Conservation (phyloP, 2,797 vertebrate genomes). For the Ispidina lecontei region DNA sequence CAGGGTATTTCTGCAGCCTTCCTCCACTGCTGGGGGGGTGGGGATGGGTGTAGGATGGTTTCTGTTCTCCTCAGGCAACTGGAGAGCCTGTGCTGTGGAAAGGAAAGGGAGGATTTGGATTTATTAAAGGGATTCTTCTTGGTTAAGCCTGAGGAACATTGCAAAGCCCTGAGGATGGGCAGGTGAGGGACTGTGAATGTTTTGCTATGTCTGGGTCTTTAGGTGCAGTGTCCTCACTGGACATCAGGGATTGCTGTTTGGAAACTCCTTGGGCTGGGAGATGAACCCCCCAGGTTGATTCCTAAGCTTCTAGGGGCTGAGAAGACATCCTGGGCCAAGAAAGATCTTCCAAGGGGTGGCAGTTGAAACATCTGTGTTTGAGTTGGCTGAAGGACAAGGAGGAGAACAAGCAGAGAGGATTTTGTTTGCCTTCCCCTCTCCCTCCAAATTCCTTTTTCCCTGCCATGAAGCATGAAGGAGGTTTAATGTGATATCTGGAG, state of each 20-base stretch:
- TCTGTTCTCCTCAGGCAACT: not conserved
- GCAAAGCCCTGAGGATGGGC: not conserved
- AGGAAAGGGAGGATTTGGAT: not conserved
- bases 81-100: not conserved
- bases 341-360: too few relatives aligned
- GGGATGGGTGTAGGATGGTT: not conserved
- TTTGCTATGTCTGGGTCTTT: not conserved
- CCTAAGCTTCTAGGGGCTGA: not conserved
- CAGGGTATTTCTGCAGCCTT: not conserved
- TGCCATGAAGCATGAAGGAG: not conserved
- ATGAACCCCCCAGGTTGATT: not conserved
- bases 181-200: not conserved
- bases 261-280: not conserved
- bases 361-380: not conserved
- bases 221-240: fast-evolving
- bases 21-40: not conserved
- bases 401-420: not conserved
- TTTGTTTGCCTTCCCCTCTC: not conserved
- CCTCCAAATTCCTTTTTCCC: not conserved
- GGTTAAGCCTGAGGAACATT: not conserved
- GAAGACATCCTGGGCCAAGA: not conserved
- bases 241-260: not conserved
- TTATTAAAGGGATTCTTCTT: not conserved
- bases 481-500: not conserved
- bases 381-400: not conserved